Conservation (phyloP, 2,888 invertebrate species). For the Euphydryas editha region DNA sequence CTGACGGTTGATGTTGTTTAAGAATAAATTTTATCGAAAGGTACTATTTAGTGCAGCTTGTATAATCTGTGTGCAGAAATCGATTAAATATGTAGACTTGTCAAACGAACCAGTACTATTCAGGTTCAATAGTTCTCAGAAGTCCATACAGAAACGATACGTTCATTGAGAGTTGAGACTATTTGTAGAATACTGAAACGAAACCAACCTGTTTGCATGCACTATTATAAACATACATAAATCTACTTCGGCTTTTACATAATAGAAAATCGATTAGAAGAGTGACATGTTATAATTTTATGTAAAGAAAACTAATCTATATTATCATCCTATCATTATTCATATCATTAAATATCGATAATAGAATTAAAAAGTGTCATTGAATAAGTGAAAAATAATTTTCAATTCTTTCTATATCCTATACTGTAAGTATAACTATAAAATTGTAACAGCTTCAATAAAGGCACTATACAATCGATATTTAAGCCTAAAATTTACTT, state of each 20-base stretch:
- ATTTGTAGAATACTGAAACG: constrained; percentile 8
- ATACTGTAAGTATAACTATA: too few species aligned
- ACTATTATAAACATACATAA: not conserved
- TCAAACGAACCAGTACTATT: constrained; percentile 6
- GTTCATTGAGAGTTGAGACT: constrained; percentile 5
- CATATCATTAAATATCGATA: too few species aligned
- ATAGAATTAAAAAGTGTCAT: too few species aligned
- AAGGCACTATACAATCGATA: too few species aligned
- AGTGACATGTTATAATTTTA: not conserved
- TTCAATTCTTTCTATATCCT: too few species aligned
- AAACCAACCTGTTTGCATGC: constrained; percentile 1
- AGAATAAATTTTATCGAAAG: too few species aligned
- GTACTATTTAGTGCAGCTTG: not conserved
- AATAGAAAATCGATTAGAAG: not conserved
- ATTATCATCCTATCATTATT: too few species aligned
- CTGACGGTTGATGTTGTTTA: too few species aligned
- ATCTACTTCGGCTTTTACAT: not conserved
- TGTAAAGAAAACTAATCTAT: not conserved
- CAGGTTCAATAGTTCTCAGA: constrained; percentile 9
- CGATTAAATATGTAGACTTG: constrained; percentile 5
- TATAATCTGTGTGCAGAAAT: not conserved
- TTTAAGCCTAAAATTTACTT: too few species aligned
- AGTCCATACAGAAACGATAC: constrained; percentile 5
- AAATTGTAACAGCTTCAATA: too few species aligned
- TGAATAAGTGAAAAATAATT: too few species aligned